Base-by-base conservation (phyloP, 2,888 invertebrate species). In the Drosophila greeni region DNA sequence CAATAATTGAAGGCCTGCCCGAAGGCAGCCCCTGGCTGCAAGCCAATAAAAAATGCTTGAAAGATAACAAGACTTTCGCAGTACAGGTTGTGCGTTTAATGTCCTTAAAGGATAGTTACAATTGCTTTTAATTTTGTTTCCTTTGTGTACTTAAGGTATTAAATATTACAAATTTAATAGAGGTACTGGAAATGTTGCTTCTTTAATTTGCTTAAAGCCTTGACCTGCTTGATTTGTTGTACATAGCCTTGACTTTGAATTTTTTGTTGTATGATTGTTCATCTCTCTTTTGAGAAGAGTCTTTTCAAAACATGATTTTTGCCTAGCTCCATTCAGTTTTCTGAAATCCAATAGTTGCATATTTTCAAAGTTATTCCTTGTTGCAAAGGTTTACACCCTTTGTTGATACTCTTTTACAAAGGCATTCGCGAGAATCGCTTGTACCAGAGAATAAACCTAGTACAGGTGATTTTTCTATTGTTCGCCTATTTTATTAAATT, bases 1-100 rank as follows among this genome's bases (percentile, higher is more conserved):
- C 70, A 74, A 84, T 79, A 79, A 84, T 79, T 79, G 82, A 84
- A 84, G 61, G 72, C 16, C 73, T 51, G 57, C 45, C 49, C 26
- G 54, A 47, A 47, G 72, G 39, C 69, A 34, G 48, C 42, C 57
- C 60, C 75, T 53, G 58, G 67, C 75, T 70, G 65, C 23, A 18
- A 43, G 47, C 26, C 37, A 57, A 57, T 57, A 54, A 45, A 70
- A 61, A n/a, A n/a, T n/a, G 40, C 34, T 23, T 42, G 29, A 18
- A 23, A 24, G 61, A 43, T 42, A 61, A 34, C 33, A 23, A 20
- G 64, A n/a, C 40, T 24, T 40, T 26, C 29, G 11, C 23, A 3
- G 23, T 14, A 18, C 37, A 55, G 20, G 31, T 11, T n/a, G 5
- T 16, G 5, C 18, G 2, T 31, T 29, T 8, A 59, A 37, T 18